Evolutionary conservation across 2,888 invertebrate genomes (phyloP).

Genomic region (Epinotia demarniana): DNA sequence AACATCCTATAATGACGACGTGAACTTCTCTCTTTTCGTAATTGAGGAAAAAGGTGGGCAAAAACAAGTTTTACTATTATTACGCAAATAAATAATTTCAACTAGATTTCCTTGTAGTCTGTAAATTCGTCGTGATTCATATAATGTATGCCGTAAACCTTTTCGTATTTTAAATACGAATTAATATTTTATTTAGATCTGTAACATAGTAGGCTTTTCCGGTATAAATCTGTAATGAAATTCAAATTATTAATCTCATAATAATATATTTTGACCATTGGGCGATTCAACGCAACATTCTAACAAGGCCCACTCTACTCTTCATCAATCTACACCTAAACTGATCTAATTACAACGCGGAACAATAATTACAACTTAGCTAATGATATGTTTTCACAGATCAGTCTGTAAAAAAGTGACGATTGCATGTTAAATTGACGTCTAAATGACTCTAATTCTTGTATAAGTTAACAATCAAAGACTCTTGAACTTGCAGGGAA

Average conservation of each 20-base stretch:
- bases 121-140: background rate
- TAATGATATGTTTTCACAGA: conserved; percentile 29
- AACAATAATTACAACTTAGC: conserved; percentile 33
- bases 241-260: no score
- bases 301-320: background rate
- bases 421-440: conserved; percentile 44
- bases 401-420: conserved; percentile 43
- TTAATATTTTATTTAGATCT: no score
- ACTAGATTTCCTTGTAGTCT: background rate
- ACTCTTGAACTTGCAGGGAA: conserved; percentile 48
- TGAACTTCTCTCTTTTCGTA: no score
- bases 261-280: background rate
- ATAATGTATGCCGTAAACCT: no score
- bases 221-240: no score
- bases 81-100: no score
- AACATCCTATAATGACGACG: no score
- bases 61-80: no score
- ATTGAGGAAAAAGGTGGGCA: no score
- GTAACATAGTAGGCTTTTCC: no score
- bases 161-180: no score
- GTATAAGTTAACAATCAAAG: conserved; percentile 37
- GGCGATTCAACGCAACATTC: background rate
- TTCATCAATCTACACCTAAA: conserved; percentile 27
- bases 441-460: conserved; percentile 46
- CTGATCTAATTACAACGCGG: conserved; percentile 29